Base-by-base conservation (phyloP, 2,888 invertebrate genomes). In the Oxytorus armatus region DNA sequence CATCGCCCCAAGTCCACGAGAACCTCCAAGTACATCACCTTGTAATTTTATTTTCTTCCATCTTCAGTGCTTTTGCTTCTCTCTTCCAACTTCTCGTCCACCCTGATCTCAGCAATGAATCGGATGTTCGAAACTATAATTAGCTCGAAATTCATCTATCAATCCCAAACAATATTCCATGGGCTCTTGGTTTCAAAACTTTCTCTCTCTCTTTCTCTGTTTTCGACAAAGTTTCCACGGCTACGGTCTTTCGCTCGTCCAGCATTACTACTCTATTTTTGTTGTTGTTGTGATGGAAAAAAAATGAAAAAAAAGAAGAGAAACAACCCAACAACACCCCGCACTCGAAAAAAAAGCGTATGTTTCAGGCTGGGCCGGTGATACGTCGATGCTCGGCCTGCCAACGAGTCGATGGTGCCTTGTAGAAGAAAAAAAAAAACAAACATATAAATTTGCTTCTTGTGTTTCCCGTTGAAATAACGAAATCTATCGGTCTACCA, bases 311-410 rank as follows among this genome's bases (percentile, higher is more conserved):
- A 53, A 16, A 29, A 8, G 14, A 33, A 55, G 55, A 33, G 55
- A 29, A 14, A 25, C 25, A 14, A 55, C 14, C 29, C 14, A 23
- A 55, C 29, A 29, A 55, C 55, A 55, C 8, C 55, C 16, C 7
- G 14, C 16, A 49, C 16, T 14, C 0, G 21, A 57, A 42, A 51
- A n/a, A 59, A 55, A 70, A 59, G 79, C 51, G 73, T 82, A 51
- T 82, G 74, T 82, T 82, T 74, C 82, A 79, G 79, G 74, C 79
- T 75, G 73, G 63, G 66, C 74, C 80, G 72, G 53, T 65, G 55
- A 70, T 61, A 23, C 76, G 63, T 73, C 82, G 78, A 77, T 78
- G 66, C 74, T 55, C 70, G 77, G 63, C 42, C 55, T 69, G 65
- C 42, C 49, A 61, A 78, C 77, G 74, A 69, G 73, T 73, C 11